phyloP scores from a whole-genome alignment of 2,888 invertebrate genomes.

The Orchestes rusci region DNA sequence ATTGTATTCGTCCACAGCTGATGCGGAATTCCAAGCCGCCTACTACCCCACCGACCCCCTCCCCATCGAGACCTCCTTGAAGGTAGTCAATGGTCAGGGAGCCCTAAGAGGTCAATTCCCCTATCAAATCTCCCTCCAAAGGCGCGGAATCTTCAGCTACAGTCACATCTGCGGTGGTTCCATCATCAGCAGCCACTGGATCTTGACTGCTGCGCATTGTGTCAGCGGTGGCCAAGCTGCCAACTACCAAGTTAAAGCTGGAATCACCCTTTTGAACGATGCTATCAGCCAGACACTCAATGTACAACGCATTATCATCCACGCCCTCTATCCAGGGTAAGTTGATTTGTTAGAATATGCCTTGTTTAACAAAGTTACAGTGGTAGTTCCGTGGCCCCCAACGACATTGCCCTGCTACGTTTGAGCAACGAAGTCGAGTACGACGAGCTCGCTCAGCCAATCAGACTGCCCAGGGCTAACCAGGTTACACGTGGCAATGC shows the following conservation, averaged over 20 bases:
- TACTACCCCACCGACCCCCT: not conserved
- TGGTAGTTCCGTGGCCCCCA: slow-evolving; percentile 31
- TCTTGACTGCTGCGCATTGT: slow-evolving; percentile 13
- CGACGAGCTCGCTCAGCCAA: slow-evolving; percentile 3
- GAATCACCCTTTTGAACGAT: slow-evolving; percentile 28
- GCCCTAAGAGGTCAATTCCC: slow-evolving; percentile 46
- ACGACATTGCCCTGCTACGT: slow-evolving; percentile 48
- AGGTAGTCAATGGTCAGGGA: slow-evolving; percentile 45
- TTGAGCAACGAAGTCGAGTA: slow-evolving; percentile 36
- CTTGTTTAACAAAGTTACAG: not conserved
- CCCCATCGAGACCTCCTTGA: slow-evolving; percentile 3
- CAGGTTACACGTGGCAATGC: not conserved
- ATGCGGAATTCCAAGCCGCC: not conserved
- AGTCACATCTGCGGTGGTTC: slow-evolving; percentile 44
- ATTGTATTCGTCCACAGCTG: not conserved
- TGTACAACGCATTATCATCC: slow-evolving; percentile 26
- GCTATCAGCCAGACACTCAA: slow-evolving; percentile 23
- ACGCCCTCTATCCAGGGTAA: slow-evolving; percentile 30
- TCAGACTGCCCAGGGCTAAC: slow-evolving; percentile 3
- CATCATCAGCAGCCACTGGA: too few relatives aligned
- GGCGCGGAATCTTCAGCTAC: slow-evolving; percentile 33
- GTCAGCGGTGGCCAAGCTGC: not conserved
- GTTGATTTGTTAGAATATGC: too few relatives aligned
- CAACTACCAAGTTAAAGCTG: slow-evolving; percentile 28
- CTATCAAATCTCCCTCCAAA: slow-evolving; percentile 45